Percentiles rank a stretch among this genome's conserved stretches.
Conservation (phyloP, 2,797 vertebrate species). For the Pseudopleuronectes americanus region DNA sequence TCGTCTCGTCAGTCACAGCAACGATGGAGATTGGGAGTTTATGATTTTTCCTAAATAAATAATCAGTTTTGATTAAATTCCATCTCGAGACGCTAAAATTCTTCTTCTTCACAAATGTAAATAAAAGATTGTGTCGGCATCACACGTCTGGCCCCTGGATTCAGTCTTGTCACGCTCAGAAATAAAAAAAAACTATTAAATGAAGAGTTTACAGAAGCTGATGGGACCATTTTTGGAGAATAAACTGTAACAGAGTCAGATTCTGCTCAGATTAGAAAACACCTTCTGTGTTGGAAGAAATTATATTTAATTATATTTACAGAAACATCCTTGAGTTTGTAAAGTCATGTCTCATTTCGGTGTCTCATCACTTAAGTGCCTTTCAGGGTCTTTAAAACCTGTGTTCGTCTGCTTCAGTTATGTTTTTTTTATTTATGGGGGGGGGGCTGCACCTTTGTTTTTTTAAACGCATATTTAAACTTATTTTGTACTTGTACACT, state of each 20-base stretch:
- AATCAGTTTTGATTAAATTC: too few species aligned
- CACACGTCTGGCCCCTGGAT: background rate
- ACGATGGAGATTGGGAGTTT: too few species aligned
- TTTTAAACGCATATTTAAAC: constrained; percentile 41
- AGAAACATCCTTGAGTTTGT: constrained; percentile 9
- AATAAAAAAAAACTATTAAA: background rate
- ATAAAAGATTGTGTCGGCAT: too few species aligned
- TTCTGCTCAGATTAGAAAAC: too few species aligned
- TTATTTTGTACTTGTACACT: constrained; percentile 59
- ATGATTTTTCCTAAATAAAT: too few species aligned
- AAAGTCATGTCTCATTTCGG: constrained; percentile 34
- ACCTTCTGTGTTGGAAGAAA: too few species aligned
- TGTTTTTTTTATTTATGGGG: background rate
- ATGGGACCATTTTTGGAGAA: background rate
- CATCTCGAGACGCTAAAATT: background rate
- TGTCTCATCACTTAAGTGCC: constrained; percentile 75
- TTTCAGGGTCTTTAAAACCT: constrained; percentile 70
- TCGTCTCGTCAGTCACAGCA: too few species aligned
- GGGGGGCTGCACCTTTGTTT: constrained; percentile 21
- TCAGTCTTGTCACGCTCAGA: background rate
- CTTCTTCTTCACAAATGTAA: too few species aligned
- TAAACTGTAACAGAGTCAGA: too few species aligned
- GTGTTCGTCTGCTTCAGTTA: constrained; percentile 25
- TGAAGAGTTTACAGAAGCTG: background rate
- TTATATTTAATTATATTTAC: background rate